These are phyloP conservation scores for Phocides pigmalion DNA, from an alignment of 1,140 invertebrate genomes.

Conservation along the genomic window DNA sequence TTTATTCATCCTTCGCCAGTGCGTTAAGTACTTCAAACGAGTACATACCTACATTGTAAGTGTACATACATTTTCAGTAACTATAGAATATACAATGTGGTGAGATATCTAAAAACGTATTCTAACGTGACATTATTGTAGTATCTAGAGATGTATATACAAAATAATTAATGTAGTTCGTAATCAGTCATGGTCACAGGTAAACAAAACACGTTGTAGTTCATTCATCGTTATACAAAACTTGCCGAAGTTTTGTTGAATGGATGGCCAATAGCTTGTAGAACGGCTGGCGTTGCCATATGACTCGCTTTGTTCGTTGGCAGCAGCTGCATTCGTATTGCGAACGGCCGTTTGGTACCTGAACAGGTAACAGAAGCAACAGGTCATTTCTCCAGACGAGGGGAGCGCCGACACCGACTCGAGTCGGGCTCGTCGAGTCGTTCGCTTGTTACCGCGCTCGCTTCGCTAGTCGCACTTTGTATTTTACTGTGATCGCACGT, in stretches of 20 bases:
- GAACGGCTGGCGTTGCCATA: constrained; percentile 52
- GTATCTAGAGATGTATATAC: too few relatives aligned
- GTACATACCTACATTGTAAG: too few relatives aligned
- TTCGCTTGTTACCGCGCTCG: constrained; percentile 19
- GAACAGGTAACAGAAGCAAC: constrained; percentile 79
- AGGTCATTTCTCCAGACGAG: constrained; percentile 71
- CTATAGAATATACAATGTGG: too few relatives aligned
- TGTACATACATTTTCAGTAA: too few relatives aligned
- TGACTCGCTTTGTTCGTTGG: constrained; percentile 66
- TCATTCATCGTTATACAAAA: constrained; percentile 58
- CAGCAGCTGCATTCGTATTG: constrained; percentile 67
- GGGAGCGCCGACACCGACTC: constrained; percentile 56
- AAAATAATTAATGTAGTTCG: background rate
- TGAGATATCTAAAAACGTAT: too few relatives aligned
- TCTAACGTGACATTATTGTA: too few relatives aligned
- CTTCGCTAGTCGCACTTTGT: constrained; percentile 48
- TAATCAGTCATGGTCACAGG: constrained; percentile 29
- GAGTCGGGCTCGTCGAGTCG: constrained; percentile 16
- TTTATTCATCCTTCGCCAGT: too few relatives aligned
- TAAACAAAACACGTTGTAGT: constrained; percentile 64
- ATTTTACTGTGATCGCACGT: constrained; percentile 46
- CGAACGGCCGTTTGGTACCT: constrained; percentile 69
- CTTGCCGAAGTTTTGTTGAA: constrained; percentile 54
- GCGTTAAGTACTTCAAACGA: too few relatives aligned
- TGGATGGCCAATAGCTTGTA: constrained; percentile 50